Percentiles rank a stretch among this genome's conserved stretches.
These are phyloP conservation scores for Polydrusus tereticollis DNA, from an alignment of 2,888 invertebrate genomes.

Conservation along the genomic window DNA sequence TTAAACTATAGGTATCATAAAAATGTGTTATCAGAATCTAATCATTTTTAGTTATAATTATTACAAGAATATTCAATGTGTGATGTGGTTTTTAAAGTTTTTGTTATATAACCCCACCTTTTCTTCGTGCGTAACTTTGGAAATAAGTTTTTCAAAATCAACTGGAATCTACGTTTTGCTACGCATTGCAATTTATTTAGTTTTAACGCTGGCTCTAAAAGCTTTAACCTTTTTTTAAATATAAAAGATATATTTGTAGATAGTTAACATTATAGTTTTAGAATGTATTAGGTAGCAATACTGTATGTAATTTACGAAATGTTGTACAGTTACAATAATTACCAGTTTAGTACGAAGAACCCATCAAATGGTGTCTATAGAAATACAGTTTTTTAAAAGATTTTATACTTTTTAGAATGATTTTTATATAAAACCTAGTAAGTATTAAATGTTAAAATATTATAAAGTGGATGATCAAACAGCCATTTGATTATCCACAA, in stretches of 20 bases:
- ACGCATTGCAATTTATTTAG: no score
- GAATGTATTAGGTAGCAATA: constrained; percentile 60
- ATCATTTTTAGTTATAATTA: no score
- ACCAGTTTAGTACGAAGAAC: constrained; percentile 23
- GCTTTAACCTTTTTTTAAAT: neutral
- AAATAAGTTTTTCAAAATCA: no score
- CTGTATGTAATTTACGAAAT: constrained; percentile 48
- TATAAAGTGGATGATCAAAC: constrained; percentile 56
- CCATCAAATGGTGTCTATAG: constrained; percentile 32
- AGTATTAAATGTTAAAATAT: constrained; percentile 11
- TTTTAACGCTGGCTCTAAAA: neutral
- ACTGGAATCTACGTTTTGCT: no score
- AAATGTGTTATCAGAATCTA: no score
- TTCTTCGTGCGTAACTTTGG: no score
- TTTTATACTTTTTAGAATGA: constrained; percentile 54
- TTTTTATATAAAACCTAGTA: constrained; percentile 40
- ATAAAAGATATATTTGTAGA: constrained; percentile 19
- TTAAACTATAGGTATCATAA: no score
- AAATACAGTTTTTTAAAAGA: constrained; percentile 43
- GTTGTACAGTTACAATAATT: constrained; percentile 55
- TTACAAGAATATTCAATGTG: no score
- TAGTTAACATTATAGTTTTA: constrained; percentile 20
- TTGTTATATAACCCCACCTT: no score
- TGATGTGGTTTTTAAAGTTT: no score
- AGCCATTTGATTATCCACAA: constrained; percentile 63